Conservation (phyloP, 2,888 invertebrate genomes). For the Acleris sparsana region DNA sequence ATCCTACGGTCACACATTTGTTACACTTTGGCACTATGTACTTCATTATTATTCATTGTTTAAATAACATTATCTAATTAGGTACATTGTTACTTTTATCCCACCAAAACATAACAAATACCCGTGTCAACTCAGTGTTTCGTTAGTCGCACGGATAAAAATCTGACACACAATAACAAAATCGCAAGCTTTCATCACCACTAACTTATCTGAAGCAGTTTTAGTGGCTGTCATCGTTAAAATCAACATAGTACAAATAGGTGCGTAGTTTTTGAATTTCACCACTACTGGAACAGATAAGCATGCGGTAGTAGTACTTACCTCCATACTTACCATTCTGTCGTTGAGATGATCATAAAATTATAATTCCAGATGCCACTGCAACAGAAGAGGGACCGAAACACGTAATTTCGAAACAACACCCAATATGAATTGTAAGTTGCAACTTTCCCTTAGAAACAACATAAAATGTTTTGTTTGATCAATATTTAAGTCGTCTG, state of each 20-base stretch:
- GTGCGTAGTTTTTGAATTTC: not conserved
- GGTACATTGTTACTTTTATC: not conserved
- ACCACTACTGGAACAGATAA: slow-evolving; percentile 19
- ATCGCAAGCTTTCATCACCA: slow-evolving; percentile 18
- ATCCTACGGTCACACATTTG: not conserved
- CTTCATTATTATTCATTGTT: not conserved
- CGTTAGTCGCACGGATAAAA: slow-evolving; percentile 5
- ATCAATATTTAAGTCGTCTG: slow-evolving; percentile 77
- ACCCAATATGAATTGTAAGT: slow-evolving; percentile 45
- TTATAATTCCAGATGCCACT: slow-evolving; percentile 30
- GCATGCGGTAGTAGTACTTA: slow-evolving; percentile 24
- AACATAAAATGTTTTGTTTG: slow-evolving; percentile 46
- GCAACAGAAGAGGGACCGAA: slow-evolving; percentile 34
- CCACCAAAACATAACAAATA: not conserved
- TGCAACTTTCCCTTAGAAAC: slow-evolving; percentile 62
- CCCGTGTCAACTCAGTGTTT: not conserved
- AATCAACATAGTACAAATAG: not conserved
- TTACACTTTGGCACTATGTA: not conserved
- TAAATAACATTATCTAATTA: not conserved
- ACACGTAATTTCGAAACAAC: slow-evolving; percentile 34
- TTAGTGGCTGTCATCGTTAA: not conserved
- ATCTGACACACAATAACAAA: slow-evolving; percentile 7
- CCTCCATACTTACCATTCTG: slow-evolving; percentile 26
- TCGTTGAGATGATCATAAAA: slow-evolving; percentile 22
- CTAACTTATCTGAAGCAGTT: slow-evolving; percentile 20